These are phyloP conservation scores for Lymantria monacha DNA, from an alignment of 2,888 invertebrate genomes.

Conservation along the genomic window DNA sequence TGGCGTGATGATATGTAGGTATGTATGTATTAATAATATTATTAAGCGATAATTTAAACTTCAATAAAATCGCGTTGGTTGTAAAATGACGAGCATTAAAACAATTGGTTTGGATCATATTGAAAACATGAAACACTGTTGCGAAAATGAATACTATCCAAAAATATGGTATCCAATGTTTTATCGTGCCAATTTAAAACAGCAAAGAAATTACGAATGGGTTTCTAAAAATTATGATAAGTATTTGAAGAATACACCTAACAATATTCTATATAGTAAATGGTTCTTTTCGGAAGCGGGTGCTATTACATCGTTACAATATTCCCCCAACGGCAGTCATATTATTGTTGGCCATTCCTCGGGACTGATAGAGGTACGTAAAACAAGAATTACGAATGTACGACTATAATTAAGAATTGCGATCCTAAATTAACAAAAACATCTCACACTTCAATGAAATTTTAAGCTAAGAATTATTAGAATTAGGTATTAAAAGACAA, in stretches of 20 bases:
- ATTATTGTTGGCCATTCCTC: slow-evolving; percentile 72
- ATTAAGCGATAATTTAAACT: no score
- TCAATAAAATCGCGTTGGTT: slow-evolving; percentile 23
- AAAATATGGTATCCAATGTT: slow-evolving; percentile 64
- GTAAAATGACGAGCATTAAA: slow-evolving; percentile 20
- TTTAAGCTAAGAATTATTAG: no score
- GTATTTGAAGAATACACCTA: slow-evolving; percentile 52
- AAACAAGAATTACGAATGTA: background rate
- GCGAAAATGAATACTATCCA: slow-evolving; percentile 45
- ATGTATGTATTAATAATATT: no score
- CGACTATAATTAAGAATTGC: no score
- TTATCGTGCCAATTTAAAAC: slow-evolving; percentile 32
- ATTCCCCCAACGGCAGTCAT: slow-evolving; percentile 62
- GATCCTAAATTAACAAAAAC: no score
- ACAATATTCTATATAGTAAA: slow-evolving; percentile 51
- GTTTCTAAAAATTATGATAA: slow-evolving; percentile 47
- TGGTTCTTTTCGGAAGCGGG: slow-evolving; percentile 62
- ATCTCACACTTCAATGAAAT: no score
- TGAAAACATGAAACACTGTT: slow-evolving; percentile 40
- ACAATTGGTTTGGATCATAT: slow-evolving; percentile 45
- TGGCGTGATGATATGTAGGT: no score
- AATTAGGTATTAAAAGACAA: no score
- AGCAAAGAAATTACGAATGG: slow-evolving; percentile 43
- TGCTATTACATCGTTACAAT: slow-evolving; percentile 60
- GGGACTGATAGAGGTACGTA: slow-evolving; percentile 76